A percentile compares a stretch with the other conserved stretches of the same genome.
phyloP scores from a whole-genome alignment of 1,140 invertebrate species.

The Hetaerina americana region DNA sequence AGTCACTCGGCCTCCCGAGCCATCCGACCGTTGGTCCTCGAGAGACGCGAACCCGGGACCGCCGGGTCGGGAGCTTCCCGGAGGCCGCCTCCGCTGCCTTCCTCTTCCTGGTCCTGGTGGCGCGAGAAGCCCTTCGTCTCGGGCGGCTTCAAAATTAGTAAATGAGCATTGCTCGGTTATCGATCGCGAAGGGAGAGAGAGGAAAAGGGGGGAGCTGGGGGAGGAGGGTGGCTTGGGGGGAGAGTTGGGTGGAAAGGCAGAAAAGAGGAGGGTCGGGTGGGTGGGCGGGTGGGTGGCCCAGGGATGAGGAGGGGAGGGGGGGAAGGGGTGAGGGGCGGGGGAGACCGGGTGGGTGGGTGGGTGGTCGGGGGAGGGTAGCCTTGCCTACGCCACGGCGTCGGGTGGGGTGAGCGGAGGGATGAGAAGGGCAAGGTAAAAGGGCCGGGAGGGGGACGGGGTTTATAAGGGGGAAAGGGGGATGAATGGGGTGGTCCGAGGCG shows the following conservation, averaged over 20 bases:
- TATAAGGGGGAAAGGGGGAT: too few species aligned
- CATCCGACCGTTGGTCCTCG: too few species aligned
- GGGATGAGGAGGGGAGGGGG: too few species aligned
- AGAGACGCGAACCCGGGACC: not conserved
- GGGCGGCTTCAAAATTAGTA: not conserved
- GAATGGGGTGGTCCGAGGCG: too few species aligned
- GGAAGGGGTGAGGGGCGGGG: not conserved
- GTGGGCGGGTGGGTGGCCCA: not conserved
- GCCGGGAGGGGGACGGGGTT: too few species aligned
- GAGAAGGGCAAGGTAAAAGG: too few species aligned
- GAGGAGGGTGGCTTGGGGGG: not conserved
- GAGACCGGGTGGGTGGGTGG: not conserved
- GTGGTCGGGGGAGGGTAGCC: too few species aligned
- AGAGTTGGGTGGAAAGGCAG: conserved; percentile 2
- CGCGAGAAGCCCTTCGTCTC: not conserved
- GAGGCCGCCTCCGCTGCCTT: not conserved
- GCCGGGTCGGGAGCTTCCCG: not conserved
- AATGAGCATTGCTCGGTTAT: not conserved
- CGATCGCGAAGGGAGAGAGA: not conserved
- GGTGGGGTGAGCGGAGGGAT: too few species aligned
- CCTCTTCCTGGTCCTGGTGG: not conserved
- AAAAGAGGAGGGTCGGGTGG: not conserved
- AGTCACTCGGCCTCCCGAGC: too few species aligned
- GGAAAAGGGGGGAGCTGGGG: not conserved
- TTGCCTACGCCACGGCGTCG: too few species aligned